Conservation (phyloP, 1,140 invertebrate genomes). For the Trypoxylus dichotomus region DNA sequence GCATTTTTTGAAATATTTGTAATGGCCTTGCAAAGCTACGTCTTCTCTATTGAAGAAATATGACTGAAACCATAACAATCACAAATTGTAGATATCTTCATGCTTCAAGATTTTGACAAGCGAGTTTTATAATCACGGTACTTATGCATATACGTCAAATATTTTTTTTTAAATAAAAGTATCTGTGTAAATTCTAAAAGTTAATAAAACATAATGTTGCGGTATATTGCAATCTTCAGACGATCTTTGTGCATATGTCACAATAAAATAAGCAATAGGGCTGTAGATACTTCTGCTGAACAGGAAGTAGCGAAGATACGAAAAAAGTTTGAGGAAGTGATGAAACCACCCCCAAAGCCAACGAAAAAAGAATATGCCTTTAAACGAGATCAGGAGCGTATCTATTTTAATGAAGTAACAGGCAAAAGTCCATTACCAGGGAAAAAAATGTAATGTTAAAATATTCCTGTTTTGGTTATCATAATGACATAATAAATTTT, state of each 20-base stretch:
- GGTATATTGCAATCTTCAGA: background rate
- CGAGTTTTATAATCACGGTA: background rate
- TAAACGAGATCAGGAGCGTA: background rate
- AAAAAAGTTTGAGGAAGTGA: background rate
- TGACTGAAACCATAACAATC: conserved; percentile 58
- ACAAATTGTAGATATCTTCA: no score
- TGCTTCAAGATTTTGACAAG: background rate
- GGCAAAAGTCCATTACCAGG: background rate
- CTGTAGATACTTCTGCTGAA: background rate
- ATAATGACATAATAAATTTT: no score
- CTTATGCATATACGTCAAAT: background rate
- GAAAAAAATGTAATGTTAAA: background rate
- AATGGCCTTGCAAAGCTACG: conserved; percentile 72
- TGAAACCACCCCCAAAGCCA: background rate
- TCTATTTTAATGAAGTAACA: background rate
- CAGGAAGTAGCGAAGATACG: background rate
- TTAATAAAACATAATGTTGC: background rate
- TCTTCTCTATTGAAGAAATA: conserved; percentile 81
- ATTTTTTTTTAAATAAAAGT: background rate
- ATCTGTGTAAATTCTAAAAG: background rate
- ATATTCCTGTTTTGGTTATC: no score
- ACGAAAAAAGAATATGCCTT: background rate
- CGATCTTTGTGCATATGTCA: background rate
- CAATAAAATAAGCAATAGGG: background rate
- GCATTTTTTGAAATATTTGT: conserved; percentile 71